A percentile compares a stretch with the other conserved stretches of the same genome.
Conservation (phyloP, 2,797 vertebrate species). For the Falco berigora region DNA sequence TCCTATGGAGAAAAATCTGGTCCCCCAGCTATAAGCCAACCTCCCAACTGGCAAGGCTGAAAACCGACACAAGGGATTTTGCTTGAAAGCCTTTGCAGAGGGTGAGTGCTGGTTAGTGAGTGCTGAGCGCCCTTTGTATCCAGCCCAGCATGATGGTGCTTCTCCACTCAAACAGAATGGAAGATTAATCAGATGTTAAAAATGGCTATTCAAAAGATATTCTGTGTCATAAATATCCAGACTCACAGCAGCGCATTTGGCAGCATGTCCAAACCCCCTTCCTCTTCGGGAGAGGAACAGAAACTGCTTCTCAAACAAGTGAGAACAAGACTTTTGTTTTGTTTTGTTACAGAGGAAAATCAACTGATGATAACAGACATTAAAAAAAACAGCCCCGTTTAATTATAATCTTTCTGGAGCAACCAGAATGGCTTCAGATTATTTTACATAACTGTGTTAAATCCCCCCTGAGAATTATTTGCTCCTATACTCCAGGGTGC, state of each 20-base stretch:
- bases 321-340: neutral
- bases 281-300: constrained; percentile 16
- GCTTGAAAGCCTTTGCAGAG: neutral
- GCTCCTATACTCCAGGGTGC: constrained; percentile 55
- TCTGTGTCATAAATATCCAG: constrained; percentile 18
- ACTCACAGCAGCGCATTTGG: neutral
- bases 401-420: constrained; percentile 47
- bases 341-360: neutral
- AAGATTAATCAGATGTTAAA: constrained; percentile 24
- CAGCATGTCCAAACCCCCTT: neutral
- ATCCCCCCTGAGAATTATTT: constrained; percentile 49
- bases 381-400: neutral
- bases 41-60: neutral
- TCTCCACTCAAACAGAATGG: neutral
- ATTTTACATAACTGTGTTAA: constrained; percentile 67
- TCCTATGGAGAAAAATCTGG: neutral
- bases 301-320: constrained; percentile 22
- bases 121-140: accelerated
- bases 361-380: neutral
- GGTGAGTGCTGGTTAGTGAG: neutral
- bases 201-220: constrained; percentile 22
- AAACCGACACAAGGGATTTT: neutral
- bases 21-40: neutral
- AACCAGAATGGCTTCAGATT: constrained; percentile 50
- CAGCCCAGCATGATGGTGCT: neutral